phyloP scores from a whole-genome alignment of 1,140 invertebrate genomes.

The Euwallacea fornicatus region DNA sequence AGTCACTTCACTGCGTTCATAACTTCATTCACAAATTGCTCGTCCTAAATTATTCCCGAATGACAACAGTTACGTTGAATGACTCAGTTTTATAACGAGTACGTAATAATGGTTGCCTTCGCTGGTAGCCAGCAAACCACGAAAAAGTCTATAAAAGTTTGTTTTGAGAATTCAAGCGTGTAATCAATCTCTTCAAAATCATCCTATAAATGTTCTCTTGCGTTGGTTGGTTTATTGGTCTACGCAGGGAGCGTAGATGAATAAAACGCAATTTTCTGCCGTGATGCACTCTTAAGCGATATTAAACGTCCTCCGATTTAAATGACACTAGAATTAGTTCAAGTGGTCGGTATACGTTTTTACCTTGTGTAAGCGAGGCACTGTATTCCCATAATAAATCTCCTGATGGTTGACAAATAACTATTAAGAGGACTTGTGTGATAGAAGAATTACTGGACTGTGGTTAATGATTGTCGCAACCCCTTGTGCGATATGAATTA shows the following conservation, averaged over 20 bases:
- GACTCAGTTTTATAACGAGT: background rate
- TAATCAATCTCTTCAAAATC: too few species aligned
- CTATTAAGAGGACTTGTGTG: slow-evolving; percentile 25
- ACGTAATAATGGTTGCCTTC: too few species aligned
- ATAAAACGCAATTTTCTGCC: slow-evolving; percentile 6
- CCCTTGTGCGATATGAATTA: slow-evolving; percentile 27
- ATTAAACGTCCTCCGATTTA: slow-evolving; percentile 23
- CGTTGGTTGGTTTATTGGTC: too few species aligned
- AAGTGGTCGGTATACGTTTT: slow-evolving; percentile 21
- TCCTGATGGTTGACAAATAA: slow-evolving; percentile 34
- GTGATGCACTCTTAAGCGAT: slow-evolving; percentile 20
- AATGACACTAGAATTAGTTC: slow-evolving; percentile 28
- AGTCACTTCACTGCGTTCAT: slow-evolving; percentile 2
- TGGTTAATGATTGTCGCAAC: slow-evolving; percentile 33
- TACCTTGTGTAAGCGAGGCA: slow-evolving; percentile 7
- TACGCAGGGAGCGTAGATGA: background rate
- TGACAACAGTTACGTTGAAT: background rate
- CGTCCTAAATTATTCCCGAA: background rate
- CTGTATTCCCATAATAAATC: slow-evolving; percentile 36
- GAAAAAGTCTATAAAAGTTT: too few species aligned
- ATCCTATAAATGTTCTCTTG: too few species aligned
- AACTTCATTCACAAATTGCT: slow-evolving; percentile 1
- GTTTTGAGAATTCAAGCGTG: too few species aligned
- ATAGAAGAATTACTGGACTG: slow-evolving; percentile 28
- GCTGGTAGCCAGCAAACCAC: too few species aligned